phyloP scores from a whole-genome alignment of 2,113 vertebrate species.

The Apistogramma diplotaenia region DNA sequence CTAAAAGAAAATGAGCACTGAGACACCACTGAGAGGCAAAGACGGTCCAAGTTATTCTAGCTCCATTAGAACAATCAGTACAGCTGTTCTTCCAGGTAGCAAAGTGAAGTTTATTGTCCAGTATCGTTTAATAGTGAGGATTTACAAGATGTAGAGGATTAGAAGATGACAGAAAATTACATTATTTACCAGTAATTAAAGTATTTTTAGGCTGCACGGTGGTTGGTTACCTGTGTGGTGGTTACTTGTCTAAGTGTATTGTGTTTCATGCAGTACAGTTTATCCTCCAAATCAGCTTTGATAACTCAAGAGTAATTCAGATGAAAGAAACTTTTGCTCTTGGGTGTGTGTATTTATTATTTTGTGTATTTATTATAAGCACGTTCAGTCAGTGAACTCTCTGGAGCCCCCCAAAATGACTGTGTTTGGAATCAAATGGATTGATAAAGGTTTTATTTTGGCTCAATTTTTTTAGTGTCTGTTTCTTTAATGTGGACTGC shows the following conservation, averaged over 20 bases:
- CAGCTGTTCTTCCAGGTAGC: neutral
- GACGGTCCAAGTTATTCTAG: neutral
- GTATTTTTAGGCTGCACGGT: too few species aligned
- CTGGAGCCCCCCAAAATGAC: neutral
- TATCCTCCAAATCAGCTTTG: neutral
- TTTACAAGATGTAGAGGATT: neutral
- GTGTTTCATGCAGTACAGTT: neutral
- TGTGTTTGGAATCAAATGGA: neutral
- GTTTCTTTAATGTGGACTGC: neutral
- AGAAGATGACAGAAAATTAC: neutral
- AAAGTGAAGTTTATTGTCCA: neutral
- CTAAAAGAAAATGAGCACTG: neutral
- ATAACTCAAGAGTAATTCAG: slow-evolving; percentile 6
- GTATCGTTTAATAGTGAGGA: too few species aligned
- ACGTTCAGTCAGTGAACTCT: neutral
- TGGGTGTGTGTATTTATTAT: neutral
- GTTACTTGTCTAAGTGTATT: neutral
- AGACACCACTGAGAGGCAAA: neutral
- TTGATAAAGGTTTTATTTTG: neutral
- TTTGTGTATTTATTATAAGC: too few species aligned
- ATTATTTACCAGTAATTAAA: too few species aligned
- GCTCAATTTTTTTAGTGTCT: neutral
- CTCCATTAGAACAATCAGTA: neutral
- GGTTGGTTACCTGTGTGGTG: too few species aligned
- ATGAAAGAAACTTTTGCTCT: neutral